phyloP scores from a whole-genome alignment of 2,797 vertebrate genomes.

The Phoxinus dragarum region DNA sequence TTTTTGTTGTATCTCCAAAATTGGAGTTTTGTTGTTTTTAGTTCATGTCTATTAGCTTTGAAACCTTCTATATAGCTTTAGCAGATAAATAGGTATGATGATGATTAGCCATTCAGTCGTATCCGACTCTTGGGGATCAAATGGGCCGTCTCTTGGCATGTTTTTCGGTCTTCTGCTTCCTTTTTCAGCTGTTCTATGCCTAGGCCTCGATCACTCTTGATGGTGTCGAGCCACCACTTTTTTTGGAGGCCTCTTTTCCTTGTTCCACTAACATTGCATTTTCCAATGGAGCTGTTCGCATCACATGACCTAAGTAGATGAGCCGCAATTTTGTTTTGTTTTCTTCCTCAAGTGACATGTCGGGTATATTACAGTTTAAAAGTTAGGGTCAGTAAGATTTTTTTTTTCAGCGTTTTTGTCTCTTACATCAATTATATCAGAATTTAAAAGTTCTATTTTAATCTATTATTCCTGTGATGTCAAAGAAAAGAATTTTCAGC shows the following conservation, averaged over 20 bases:
- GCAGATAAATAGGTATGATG: not conserved
- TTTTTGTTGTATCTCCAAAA: slow-evolving; percentile 12
- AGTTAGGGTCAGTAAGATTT: not conserved
- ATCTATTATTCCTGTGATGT: not conserved
- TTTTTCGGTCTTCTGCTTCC: not conserved
- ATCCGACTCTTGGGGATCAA: not conserved
- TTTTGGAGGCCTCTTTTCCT: not conserved
- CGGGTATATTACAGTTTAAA: not conserved
- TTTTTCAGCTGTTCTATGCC: not conserved
- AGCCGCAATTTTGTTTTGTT: not conserved
- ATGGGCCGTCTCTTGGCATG: not conserved
- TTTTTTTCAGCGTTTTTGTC: not conserved
- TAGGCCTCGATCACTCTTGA: not conserved
- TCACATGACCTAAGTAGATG: not conserved
- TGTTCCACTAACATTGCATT: not conserved
- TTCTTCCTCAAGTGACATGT: not conserved
- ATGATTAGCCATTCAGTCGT: not conserved
- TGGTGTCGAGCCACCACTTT: not conserved
- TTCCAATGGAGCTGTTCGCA: not conserved
- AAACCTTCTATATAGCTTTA: not conserved
- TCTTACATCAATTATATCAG: not conserved
- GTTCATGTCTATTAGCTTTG: not conserved
- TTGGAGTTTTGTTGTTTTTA: not conserved
- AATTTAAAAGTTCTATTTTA: not conserved
- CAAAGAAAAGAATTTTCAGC: not conserved